phyloP scores from a whole-genome alignment of 2,113 vertebrate genomes.

The Fulica atra region DNA sequence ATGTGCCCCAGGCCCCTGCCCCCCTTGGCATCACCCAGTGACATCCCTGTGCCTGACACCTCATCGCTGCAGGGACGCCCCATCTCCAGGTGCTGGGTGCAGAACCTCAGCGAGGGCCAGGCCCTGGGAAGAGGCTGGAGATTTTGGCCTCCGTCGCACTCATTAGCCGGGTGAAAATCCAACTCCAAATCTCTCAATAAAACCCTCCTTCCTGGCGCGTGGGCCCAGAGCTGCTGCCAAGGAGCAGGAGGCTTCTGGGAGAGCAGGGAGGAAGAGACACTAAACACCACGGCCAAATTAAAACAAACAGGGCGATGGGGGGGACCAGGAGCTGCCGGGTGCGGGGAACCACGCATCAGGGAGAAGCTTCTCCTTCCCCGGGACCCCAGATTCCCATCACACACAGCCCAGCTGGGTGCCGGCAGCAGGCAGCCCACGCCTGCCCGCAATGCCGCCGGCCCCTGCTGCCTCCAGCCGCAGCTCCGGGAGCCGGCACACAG shows the following conservation, averaged over 20 bases:
- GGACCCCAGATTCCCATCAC: rapidly evolving
- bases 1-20: rapidly evolving
- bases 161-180: constrained; percentile 5
- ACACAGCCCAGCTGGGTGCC: neutral
- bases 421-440: neutral
- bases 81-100: rapidly evolving
- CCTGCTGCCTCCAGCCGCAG: neutral
- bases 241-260: constrained; percentile 51
- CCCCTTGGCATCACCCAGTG: rapidly evolving
- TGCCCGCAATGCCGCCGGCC: neutral
- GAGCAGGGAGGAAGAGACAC: neutral
- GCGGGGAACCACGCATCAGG: rapidly evolving
- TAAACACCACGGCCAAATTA: neutral
- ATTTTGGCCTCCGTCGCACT: neutral
- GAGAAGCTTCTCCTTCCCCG: neutral
- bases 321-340: neutral
- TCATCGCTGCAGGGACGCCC: rapidly evolving
- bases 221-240: neutral
- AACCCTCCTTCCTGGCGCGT: neutral
- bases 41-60: rapidly evolving
- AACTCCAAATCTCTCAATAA: neutral
- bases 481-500: neutral
- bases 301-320: neutral
- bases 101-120: neutral
- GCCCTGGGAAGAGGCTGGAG: neutral